Base-by-base conservation (phyloP, 2,888 invertebrate species). In the Protodeltote pygarga region DNA sequence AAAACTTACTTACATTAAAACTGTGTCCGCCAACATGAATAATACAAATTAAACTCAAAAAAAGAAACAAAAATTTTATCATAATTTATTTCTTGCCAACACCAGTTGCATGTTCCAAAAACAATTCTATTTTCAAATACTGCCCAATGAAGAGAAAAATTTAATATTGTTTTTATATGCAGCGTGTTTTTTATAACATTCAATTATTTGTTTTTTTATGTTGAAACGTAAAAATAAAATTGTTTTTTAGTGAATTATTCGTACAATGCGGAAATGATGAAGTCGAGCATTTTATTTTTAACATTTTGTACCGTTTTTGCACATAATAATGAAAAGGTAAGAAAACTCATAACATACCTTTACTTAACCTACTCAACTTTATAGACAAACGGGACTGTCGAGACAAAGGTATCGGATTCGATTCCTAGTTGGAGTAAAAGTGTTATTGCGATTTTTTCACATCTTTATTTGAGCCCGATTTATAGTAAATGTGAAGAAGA, bases 211-310 rank as follows among this genome's bases (percentile, higher is more conserved):
- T 39, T 23, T 20, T 63, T 60, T 61, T 54, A 69, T 55, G 42
- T 39, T 21, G 10, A n/a, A n/a, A 44, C 23, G 44, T 58, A 64
- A 59, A 63, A 49, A 27, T 10, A 21, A 17, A 13, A 24, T 14
- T 48, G 42, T 58, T 39, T 23, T 23, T 24, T 16, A 6, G 8
- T 14, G 21, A 35, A 40, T 28, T 21, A 31, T 8, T 9, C 19
- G 37, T 55, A 60, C 23, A 41, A 66, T 59, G 65, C 52, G 34
- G 46, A 69, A 67, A 66, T 24, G 21, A 76, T 76, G 75, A 57
- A 59, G 50, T 38, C 41, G 9, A 3, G 57, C 44, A 31, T 65
- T 40, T 51, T 74, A 31, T 54, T 73, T 15, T 39, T 70, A 31
- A 46, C 41, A 15, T 38, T 63, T 34, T 49, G 60, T 35, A 32